A percentile compares a stretch with the other conserved stretches of the same genome.
These are phyloP conservation scores for Hesperia comma DNA, from an alignment of 2,888 invertebrate genomes.

Conservation along the genomic window DNA sequence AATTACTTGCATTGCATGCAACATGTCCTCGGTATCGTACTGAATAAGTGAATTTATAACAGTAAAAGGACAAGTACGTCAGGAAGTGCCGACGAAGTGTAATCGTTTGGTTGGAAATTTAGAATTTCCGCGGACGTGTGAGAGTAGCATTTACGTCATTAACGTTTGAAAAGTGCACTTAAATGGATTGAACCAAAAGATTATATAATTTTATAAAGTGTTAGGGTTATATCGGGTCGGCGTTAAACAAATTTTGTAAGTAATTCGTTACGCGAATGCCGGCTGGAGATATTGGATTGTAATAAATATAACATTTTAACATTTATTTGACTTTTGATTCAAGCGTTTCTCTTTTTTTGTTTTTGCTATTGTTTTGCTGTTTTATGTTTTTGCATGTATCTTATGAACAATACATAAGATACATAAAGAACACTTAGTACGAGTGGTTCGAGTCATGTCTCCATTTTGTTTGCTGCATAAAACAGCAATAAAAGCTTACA, in stretches of 20 bases:
- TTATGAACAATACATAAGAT: too few species aligned
- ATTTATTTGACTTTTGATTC: conserved; percentile 66
- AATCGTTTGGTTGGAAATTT: conserved; percentile 61
- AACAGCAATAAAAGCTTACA: too few species aligned
- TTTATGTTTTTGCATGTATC: too few species aligned
- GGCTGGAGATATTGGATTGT: conserved; percentile 79
- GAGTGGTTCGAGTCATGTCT: too few species aligned
- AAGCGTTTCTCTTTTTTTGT: not conserved
- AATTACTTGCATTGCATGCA: conserved; percentile 1
- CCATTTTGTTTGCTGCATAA: too few species aligned
- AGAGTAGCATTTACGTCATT: conserved; percentile 71
- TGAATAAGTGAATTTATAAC: conserved; percentile 1
- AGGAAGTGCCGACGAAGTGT: conserved; percentile 20
- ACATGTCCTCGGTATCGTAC: not conserved
- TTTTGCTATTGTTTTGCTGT: too few species aligned
- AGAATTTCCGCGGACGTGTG: conserved; percentile 68
- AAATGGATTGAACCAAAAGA: conserved; percentile 83
- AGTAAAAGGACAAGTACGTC: not conserved
- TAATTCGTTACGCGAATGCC: conserved; percentile 70
- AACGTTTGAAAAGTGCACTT: conserved; percentile 80
- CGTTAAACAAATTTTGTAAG: conserved; percentile 79
- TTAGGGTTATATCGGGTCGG: conserved; percentile 73
- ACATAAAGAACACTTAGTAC: too few species aligned
- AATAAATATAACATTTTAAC: conserved; percentile 84
- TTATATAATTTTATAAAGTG: conserved; percentile 83